These are phyloP conservation scores for Heliconius charithonia DNA, from an alignment of 2,888 invertebrate genomes.

Conservation along the genomic window DNA sequence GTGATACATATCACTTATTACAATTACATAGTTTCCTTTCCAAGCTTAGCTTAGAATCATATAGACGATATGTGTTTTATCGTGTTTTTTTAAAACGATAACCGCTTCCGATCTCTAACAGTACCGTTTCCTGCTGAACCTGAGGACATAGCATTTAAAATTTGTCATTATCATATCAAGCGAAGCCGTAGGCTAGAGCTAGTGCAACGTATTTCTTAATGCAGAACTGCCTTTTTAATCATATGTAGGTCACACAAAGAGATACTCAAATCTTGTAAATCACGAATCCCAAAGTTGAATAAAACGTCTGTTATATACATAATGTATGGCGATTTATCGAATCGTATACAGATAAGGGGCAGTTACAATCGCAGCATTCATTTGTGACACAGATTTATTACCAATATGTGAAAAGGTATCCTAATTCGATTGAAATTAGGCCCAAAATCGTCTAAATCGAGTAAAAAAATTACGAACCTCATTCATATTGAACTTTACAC, in stretches of 20 bases:
- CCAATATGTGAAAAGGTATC: not conserved
- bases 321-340: slow-evolving; percentile 19
- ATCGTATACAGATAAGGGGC: slow-evolving; percentile 22
- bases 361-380: slow-evolving; percentile 22
- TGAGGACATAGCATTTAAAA: too few species aligned
- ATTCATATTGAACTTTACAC: slow-evolving; percentile 17
- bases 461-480: not conserved
- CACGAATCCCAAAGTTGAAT: not conserved
- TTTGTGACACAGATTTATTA: slow-evolving; percentile 12
- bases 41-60: too few species aligned
- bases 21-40: too few species aligned
- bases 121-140: too few species aligned
- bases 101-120: too few species aligned
- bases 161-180: not conserved
- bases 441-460: not conserved
- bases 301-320: slow-evolving; percentile 17
- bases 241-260: slow-evolving; percentile 7
- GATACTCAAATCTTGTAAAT: slow-evolving; percentile 18
- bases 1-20: too few species aligned
- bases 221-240: not conserved
- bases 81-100: too few species aligned
- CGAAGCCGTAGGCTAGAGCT: not conserved
- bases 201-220: not conserved
- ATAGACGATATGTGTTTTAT: too few species aligned
- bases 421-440: not conserved